Evolutionary conservation across 2,797 vertebrate genomes (phyloP).

Genomic region (Manis javanica): DNA sequence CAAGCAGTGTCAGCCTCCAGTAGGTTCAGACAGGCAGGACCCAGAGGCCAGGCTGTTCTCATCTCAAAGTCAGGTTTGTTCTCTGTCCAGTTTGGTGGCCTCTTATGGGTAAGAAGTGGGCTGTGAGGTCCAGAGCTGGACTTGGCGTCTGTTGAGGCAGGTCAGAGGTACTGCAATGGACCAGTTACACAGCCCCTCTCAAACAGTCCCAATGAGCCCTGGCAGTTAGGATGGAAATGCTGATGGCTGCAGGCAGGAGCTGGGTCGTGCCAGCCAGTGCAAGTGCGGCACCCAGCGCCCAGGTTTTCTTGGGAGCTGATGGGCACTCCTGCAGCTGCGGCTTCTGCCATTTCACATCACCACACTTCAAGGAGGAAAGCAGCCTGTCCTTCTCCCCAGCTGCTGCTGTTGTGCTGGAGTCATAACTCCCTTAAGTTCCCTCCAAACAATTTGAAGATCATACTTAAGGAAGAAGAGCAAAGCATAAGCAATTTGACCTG

Average conservation of each 20-base stretch:
- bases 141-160: not conserved
- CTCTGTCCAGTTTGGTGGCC: not conserved
- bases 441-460: not conserved
- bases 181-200: not conserved
- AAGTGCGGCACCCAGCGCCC: fast-evolving
- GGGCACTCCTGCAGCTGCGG: not conserved
- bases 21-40: not conserved
- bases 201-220: not conserved
- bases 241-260: not conserved
- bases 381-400: not conserved
- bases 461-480: not conserved
- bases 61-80: not conserved
- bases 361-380: not conserved
- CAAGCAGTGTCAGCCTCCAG: not conserved
- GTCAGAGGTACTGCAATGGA: not conserved
- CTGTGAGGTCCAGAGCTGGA: not conserved
- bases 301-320: not conserved
- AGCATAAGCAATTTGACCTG: not conserved
- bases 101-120: not conserved
- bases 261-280: not conserved
- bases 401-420: not conserved
- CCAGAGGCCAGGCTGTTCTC: not conserved
- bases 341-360: not conserved
- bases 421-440: slow-evolving; percentile 14
- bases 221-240: not conserved